Evolutionary conservation across 2,888 invertebrate genomes (phyloP).

Genomic region (Lycophotia porphyrea): DNA sequence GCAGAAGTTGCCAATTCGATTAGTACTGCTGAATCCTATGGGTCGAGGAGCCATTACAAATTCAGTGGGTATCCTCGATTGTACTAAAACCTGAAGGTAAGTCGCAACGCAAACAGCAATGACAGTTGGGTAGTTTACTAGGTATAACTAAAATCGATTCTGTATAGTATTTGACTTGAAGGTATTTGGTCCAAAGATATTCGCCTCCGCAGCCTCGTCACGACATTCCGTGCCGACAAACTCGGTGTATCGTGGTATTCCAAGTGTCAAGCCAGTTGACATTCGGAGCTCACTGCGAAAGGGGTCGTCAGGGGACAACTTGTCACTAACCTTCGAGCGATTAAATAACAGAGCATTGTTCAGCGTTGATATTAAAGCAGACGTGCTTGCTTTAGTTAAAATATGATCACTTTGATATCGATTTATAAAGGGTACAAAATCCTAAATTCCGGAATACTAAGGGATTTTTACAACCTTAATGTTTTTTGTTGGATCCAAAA

Average conservation of each 20-base stretch:
- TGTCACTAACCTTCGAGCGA: conserved; percentile 52
- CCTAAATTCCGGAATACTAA: conserved; percentile 1
- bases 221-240: conserved; percentile 71
- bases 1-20: conserved; percentile 47
- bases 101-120: conserved; percentile 42
- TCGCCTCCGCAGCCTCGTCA: conserved; percentile 70
- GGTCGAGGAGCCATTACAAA: conserved; percentile 45
- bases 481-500: conserved; percentile 9
- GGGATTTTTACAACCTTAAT: neutral
- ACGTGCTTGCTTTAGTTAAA: neutral
- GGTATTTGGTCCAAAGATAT: conserved; percentile 73
- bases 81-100: conserved; percentile 44
- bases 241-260: conserved; percentile 73
- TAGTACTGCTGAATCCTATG: conserved; percentile 40
- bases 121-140: conserved; percentile 20
- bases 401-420: conserved; percentile 1
- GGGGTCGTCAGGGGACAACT: conserved; percentile 62
- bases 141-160: conserved; percentile 50
- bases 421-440: neutral
- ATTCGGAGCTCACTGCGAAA: conserved; percentile 67
- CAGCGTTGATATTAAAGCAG: conserved; percentile 10
- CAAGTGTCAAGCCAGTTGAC: conserved; percentile 72
- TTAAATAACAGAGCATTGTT: conserved; percentile 42
- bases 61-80: conserved; percentile 44
- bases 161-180: conserved; percentile 66